A percentile compares a stretch with the other conserved stretches of the same genome.
phyloP scores from a whole-genome alignment of 2,888 invertebrate species.

The Oxyteleia sp. region DNA sequence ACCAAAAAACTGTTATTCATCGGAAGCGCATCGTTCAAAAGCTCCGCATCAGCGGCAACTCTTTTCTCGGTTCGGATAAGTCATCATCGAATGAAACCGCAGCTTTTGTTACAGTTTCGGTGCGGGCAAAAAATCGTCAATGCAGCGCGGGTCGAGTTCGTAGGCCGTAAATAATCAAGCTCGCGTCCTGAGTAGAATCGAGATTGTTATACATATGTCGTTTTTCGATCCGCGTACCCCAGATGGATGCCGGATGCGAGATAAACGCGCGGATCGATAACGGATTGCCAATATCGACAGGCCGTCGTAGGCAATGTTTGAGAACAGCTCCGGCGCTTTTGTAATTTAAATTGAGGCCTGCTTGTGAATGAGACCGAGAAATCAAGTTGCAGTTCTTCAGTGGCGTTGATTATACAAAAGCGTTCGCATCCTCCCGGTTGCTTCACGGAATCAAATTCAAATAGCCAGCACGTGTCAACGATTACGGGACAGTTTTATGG shows the following conservation, averaged over 20 bases:
- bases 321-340: constrained; percentile 66
- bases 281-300: constrained; percentile 69
- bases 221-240: constrained; percentile 43
- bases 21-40: constrained; percentile 47
- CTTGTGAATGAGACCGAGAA: constrained; percentile 74
- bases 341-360: constrained; percentile 73
- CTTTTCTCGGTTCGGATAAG: constrained; percentile 48
- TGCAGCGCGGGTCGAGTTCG: constrained; percentile 53
- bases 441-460: constrained; percentile 53
- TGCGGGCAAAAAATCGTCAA: constrained; percentile 55
- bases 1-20: constrained; percentile 50
- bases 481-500: constrained; percentile 59
- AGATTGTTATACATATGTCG: constrained; percentile 68
- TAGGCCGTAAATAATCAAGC: constrained; percentile 66
- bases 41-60: constrained; percentile 32
- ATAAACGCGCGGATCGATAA: constrained; percentile 58
- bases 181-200: constrained; percentile 58
- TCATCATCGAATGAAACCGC: constrained; percentile 67
- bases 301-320: constrained; percentile 66
- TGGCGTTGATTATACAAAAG: constrained; percentile 66
- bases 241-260: constrained; percentile 52
- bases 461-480: constrained; percentile 64
- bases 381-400: constrained; percentile 67
- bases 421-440: no score
- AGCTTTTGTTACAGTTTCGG: constrained; percentile 58